These are phyloP conservation scores for Temnothorax rugatulus DNA, from an alignment of 2,888 invertebrate genomes.

Conservation along the genomic window DNA sequence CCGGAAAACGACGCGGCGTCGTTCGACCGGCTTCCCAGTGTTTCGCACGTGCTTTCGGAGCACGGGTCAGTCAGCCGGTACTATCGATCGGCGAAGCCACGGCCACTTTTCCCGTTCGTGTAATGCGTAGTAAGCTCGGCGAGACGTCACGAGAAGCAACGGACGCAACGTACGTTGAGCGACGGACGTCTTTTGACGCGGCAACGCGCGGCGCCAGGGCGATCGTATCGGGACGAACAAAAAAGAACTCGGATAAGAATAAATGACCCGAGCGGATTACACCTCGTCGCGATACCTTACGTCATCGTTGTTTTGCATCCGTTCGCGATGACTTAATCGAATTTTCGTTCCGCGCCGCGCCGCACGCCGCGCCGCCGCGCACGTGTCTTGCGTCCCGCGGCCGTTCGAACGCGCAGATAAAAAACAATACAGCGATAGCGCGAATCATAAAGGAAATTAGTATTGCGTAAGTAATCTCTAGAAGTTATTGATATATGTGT, in stretches of 20 bases:
- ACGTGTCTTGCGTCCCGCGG: background rate
- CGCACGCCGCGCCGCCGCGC: background rate
- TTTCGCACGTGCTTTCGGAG: constrained; percentile 62
- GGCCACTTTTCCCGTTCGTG: constrained; percentile 72
- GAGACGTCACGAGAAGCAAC: constrained; percentile 54
- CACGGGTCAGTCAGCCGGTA: constrained; percentile 73
- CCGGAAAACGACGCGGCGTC: constrained; percentile 37
- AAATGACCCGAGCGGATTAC: background rate
- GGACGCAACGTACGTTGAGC: background rate
- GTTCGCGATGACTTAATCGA: constrained; percentile 24
- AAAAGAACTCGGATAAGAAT: background rate
- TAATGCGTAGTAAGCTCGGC: constrained; percentile 72
- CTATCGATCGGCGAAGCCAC: constrained; percentile 76
- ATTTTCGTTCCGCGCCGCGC: constrained; percentile 13
- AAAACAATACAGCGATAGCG: constrained; percentile 3
- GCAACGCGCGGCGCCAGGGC: constrained; percentile 15
- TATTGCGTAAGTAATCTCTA: constrained; percentile 29
- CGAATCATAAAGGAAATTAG: constrained; percentile 23
- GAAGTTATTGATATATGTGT: background rate
- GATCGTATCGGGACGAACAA: constrained; percentile 20
- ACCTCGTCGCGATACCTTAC: background rate
- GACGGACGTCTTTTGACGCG: background rate
- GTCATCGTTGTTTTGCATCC: constrained; percentile 30
- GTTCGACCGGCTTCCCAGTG: constrained; percentile 47
- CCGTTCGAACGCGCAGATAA: constrained; percentile 5